Base-by-base conservation (phyloP, 2,888 invertebrate genomes). In the Campaea margaritaria region DNA sequence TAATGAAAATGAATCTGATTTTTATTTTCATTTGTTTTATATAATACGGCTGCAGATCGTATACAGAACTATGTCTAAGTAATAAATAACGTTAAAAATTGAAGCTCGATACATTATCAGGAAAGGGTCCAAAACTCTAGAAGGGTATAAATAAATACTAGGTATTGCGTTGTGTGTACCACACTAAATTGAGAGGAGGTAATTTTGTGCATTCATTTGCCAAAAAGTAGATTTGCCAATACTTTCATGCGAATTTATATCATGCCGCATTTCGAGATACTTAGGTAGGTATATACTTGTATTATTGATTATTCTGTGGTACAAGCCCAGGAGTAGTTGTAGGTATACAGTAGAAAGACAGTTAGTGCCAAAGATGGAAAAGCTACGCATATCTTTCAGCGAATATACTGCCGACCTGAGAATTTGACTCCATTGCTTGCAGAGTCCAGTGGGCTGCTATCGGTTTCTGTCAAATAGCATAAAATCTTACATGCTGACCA, bases 391-490 rank as follows among this genome's bases (percentile, higher is more conserved):
- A 34, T 41, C 39, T 39, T 48, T 16, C 34, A 45, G 43, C 27
- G 10, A 12, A 14, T 12, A 39, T 51, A 31, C 44, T 28, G 55
- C 55, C 38, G 55, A 61, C 60, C 60, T 61, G 60, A 44, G 15
- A 38, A 13, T 15, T 52, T 48, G 55, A 14, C 41, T 61, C 51
- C 60, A 9, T 47, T 36, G 42, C 21, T 51, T 52, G 51, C 10
- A 43, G 47, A 14, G 15, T 38, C 55, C 42, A 12, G 47, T 38
- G 4, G 42, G 43, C 51, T 61, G 60, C 45, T 42, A 43, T 46
- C 55, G 31, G 7, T 42, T 21, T 56, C 68, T 68, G 68, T 54
- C 60, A 57, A 68, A 68, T 51, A 31, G 39, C 43, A 59, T 49
- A 13, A 38, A 39, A 39, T 14, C 39, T 39, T 14, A 14, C 10